Evolutionary conservation across 2,888 invertebrate species (phyloP).

Genomic region (Microctonus brassicae): DNA sequence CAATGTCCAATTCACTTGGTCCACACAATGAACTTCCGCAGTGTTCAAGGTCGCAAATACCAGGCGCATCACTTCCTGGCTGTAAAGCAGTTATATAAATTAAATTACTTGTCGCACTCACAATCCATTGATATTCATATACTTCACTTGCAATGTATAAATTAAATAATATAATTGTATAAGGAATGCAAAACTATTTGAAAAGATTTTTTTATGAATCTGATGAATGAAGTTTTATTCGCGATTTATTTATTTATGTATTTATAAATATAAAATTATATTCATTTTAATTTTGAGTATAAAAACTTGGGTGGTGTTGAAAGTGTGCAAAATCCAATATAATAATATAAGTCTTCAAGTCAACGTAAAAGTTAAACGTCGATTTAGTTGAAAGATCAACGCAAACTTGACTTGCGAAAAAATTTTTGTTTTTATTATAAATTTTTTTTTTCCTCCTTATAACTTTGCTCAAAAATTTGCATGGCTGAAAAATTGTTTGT

Average conservation of each 20-base stretch:
- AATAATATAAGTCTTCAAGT: not conserved
- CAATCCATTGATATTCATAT: not conserved
- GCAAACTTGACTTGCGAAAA: not conserved
- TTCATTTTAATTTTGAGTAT: not conserved
- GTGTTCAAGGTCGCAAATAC: slow-evolving; percentile 83
- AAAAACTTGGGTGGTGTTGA: not conserved
- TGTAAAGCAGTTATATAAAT: slow-evolving; percentile 57
- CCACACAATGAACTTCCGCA: slow-evolving; percentile 83
- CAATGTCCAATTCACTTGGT: slow-evolving; percentile 68
- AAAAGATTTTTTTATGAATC: no score
- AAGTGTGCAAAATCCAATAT: not conserved
- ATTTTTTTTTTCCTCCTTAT: not conserved
- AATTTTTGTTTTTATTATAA: no score
- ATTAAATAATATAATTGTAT: not conserved
- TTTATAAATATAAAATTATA: no score
- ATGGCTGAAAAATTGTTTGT: not conserved
- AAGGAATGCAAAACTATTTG: no score
- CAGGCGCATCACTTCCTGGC: slow-evolving; percentile 74
- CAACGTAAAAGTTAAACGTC: not conserved
- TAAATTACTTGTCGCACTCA: not conserved
- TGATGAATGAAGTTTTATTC: no score
- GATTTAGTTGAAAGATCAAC: not conserved
- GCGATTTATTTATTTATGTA: no score
- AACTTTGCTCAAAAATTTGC: not conserved
- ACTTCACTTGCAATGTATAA: not conserved